Evolutionary conservation across 2,797 vertebrate species (phyloP).

Genomic region (Trematomus bernacchii): DNA sequence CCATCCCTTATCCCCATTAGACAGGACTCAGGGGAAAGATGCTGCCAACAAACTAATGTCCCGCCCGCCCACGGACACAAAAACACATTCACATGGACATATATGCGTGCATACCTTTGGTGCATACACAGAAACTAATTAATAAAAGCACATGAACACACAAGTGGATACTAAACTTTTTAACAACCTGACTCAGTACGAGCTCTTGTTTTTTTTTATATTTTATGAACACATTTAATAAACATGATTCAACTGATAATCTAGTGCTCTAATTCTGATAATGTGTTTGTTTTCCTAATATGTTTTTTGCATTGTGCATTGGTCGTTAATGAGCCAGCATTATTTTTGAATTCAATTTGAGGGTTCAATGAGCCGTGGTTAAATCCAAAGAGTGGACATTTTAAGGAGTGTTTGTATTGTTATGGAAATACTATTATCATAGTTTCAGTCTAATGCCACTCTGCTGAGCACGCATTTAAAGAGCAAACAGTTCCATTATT

Average conservation of each 20-base stretch:
- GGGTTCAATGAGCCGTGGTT: constrained; percentile 47
- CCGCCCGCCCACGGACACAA: constrained; percentile 62
- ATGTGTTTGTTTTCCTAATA: constrained; percentile 48
- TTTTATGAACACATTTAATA: constrained; percentile 23
- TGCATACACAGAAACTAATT: constrained; percentile 3
- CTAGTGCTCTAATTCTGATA: constrained; percentile 32
- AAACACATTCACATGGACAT: constrained; percentile 44
- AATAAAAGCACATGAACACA: constrained; percentile 8
- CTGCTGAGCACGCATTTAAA: not conserved
- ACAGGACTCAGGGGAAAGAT: constrained; percentile 65
- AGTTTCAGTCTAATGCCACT: constrained; percentile 31
- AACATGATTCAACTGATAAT: constrained; percentile 45
- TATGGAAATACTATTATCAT: constrained; percentile 19
- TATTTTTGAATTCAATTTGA: constrained; percentile 60
- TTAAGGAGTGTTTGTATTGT: constrained; percentile 49
- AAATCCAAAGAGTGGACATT: constrained; percentile 46
- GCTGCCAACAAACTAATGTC: constrained; percentile 68
- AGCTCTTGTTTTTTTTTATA: constrained; percentile 20
- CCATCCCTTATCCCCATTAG: constrained; percentile 73
- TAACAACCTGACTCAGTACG: constrained; percentile 43
- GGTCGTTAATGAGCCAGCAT: constrained; percentile 49
- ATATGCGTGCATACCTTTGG: not conserved
- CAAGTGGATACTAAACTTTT: constrained; percentile 47
- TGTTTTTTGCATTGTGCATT: constrained; percentile 8
- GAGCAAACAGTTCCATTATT: constrained; percentile 20